Evolutionary conservation across 35 echinoderm and acorn worm genomes (phyloP), one percentile per base, ranked within the genome.

Genomic region (Anneissia japonica): DNA sequence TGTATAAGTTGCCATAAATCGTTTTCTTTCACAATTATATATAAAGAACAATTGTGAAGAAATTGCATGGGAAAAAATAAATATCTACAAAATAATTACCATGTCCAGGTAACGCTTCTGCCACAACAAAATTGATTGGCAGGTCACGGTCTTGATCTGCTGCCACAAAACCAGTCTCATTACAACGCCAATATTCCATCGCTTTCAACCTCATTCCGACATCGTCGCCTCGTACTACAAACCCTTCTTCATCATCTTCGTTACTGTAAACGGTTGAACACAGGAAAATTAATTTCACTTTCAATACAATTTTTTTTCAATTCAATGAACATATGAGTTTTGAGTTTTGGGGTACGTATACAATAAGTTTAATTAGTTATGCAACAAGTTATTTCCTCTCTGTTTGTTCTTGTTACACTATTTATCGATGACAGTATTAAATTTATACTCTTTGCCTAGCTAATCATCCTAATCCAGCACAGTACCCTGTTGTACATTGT

Each of bases 141-240:
- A 5, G 85, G 39, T n/a, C 74, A 46, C 19, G 0, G 74, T 39
- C 56, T 9, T 79, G 14, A 14, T 79, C 74, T 30, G 17, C 32
- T 43, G 73, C 38, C 39, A 3, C 43, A 13, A 94, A 46, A 30
- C 84, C 79, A 21, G 86, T 78, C 38, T 94, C 92, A 46, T 89
- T 77, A 85, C 96, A 99, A 21, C 86, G 79, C 96, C 96, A 94
- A 79, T 94, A 99, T 80, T 99, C 96, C 89, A 99, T 90, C 3
- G 92, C 92, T 39, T 99, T 99, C 81, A 94, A 74, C 26, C 89
- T 76, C 31, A 94, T 87, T 6, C 96, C 96, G 31, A 93, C 89
- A 34, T 86, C 90, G 23, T 87, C 46, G 13, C 92, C 96, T 75
- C 77, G 64, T 13, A 99, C 84, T 35, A 99, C 30, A 78, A 97